Evolutionary conservation across 37 sponge, comb jelly and placozoan genomes (phyloP).

Genomic region (Ianthella basta): DNA sequence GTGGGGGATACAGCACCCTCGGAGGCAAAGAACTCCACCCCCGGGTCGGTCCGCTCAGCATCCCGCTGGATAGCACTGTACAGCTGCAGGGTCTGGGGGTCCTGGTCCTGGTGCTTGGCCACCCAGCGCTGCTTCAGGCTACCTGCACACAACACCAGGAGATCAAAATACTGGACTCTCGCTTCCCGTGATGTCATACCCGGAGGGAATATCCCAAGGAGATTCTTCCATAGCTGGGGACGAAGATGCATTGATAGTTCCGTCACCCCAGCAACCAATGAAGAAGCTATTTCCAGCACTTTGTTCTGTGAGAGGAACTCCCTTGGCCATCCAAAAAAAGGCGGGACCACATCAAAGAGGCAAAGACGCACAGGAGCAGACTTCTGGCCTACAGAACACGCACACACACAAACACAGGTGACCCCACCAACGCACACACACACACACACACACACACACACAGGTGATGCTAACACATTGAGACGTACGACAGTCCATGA

Average conservation of each 20-base stretch:
- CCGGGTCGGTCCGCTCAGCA: slow-evolving; percentile 72
- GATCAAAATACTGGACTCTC: slow-evolving; percentile 45
- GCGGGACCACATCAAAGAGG: slow-evolving; percentile 22
- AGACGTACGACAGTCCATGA: too few relatives aligned
- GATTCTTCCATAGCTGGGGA: slow-evolving; percentile 14
- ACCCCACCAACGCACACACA: too few relatives aligned
- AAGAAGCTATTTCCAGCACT: not conserved
- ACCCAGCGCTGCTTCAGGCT: slow-evolving; percentile 45
- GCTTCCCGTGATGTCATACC: slow-evolving; percentile 39
- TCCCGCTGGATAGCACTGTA: slow-evolving; percentile 52
- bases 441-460: too few relatives aligned
- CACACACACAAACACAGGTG: too few relatives aligned
- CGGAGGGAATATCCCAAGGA: slow-evolving; percentile 66
- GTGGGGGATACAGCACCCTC: not conserved
- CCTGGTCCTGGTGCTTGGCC: not conserved
- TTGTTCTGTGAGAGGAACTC: not conserved
- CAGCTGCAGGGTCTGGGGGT: slow-evolving; percentile 35
- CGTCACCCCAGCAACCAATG: not conserved
- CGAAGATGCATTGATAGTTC: not conserved
- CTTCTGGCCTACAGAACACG: too few relatives aligned
- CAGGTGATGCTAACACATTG: too few relatives aligned
- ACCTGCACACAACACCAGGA: slow-evolving; percentile 52
- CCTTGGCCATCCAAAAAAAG: not conserved
- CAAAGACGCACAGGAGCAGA: not conserved
- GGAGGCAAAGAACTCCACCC: slow-evolving; percentile 41